These are phyloP conservation scores for Gavia stellata DNA, from an alignment of 2,113 vertebrate species.

Conservation along the genomic window DNA sequence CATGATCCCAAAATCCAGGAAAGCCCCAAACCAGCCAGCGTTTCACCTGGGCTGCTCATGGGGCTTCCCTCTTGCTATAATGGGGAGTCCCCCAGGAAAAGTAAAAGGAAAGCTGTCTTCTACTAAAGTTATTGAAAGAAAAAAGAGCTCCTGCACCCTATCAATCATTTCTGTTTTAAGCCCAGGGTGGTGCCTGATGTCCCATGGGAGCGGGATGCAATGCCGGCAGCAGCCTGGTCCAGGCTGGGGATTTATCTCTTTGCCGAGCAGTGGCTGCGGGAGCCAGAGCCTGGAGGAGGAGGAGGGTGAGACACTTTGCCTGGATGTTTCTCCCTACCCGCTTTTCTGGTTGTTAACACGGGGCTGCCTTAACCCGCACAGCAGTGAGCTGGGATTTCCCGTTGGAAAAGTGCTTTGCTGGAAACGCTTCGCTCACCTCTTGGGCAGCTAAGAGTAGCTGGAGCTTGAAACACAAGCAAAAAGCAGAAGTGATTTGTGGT, in stretches of 20 bases:
- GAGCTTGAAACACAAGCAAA: not conserved
- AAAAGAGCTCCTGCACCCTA: not conserved
- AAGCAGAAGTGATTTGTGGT: not conserved
- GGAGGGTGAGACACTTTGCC: not conserved
- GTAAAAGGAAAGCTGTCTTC: not conserved
- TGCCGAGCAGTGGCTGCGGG: rapidly evolving
- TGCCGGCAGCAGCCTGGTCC: not conserved
- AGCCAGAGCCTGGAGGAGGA: not conserved
- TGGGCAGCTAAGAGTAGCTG: not conserved
- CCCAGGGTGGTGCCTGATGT: not conserved
- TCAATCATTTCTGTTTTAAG: not conserved
- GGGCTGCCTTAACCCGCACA: not conserved
- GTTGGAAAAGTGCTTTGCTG: not conserved
- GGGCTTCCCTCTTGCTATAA: not conserved
- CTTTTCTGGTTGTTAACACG: not conserved
- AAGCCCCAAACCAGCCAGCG: not conserved
- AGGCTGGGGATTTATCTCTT: not conserved
- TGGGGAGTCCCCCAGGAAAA: not conserved
- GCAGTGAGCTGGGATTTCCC: not conserved
- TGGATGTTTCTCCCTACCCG: not conserved
- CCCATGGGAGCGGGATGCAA: rapidly evolving
- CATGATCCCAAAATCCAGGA: not conserved
- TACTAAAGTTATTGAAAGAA: not conserved
- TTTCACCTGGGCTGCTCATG: not conserved
- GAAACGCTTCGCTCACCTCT: not conserved